Evolutionary conservation across 2,113 vertebrate genomes (phyloP), one percentile per base, ranked within the genome.

Genomic region (Xyrauchen texanus): DNA sequence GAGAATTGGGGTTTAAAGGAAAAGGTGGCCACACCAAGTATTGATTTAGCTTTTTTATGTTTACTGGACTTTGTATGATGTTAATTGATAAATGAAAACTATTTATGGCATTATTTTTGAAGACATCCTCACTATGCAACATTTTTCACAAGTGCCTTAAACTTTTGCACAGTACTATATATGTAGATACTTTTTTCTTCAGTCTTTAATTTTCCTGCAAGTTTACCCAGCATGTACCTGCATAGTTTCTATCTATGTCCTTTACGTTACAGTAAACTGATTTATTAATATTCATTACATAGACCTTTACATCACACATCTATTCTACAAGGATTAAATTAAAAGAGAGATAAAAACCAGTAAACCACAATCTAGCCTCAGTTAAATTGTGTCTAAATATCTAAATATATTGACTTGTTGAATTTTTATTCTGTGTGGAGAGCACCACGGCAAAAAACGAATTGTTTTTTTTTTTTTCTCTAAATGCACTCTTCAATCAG

Each of bases 331-430:
- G 0, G 34, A 57, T 60, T 16, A 45, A 15, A 60, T 45, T 16
- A 13, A 16, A 5, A 11, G 55, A 16, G 34, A 44, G 9, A 47
- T 11, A 9, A 72, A 72, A 60, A 72, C 55, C 42, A 46, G 45
- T 42, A 60, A 60, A 58, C 58, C 44, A 21, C 6, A 3, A 16
- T 46, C 6, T 0, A 10, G 7, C 44, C n/a, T 44, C 42, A n/a
- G 42, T 34, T 34, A 34, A 34, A 34, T 34, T 34, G 21, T 34
- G 21, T 34, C 21, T 34, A 34, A 46, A 9, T 44, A 42, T 58
- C 12, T 60, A 72, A 60, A 60, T 58, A 74, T 55, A 57, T 49
- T 42, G 73, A 12, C 49, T 53, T 74, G 62, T 44, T 49, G 13
- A 69, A 67, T 57, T 45, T 58, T 15, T 66, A 67, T 61, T 51